phyloP scores from a whole-genome alignment of 2,888 invertebrate species.

The Alitta virens region DNA sequence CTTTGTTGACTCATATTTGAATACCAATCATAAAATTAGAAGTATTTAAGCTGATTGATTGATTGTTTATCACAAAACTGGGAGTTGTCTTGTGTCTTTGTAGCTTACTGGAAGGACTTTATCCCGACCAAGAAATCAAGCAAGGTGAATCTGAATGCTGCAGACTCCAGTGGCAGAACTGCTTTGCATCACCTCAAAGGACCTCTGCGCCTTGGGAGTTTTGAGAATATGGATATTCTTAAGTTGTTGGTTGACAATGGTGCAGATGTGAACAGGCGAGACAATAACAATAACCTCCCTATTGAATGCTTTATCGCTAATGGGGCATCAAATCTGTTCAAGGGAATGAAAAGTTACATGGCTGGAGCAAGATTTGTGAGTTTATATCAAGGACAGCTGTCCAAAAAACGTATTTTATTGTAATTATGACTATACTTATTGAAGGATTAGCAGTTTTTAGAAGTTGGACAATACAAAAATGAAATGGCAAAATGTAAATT shows the following conservation, averaged over 20 bases:
- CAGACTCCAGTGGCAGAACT: slow-evolving; percentile 53
- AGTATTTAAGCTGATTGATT: too few species aligned
- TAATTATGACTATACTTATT: too few species aligned
- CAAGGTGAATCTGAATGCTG: slow-evolving; percentile 39
- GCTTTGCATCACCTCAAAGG: slow-evolving; percentile 54
- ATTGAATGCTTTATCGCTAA: slow-evolving; percentile 40
- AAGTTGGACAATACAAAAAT: too few species aligned
- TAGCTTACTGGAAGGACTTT: slow-evolving; percentile 16
- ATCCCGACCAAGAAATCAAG: slow-evolving; percentile 36
- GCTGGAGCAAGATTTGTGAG: slow-evolving; percentile 1
- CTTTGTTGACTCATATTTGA: too few species aligned
- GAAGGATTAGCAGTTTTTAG: too few species aligned
- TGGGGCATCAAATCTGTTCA: slow-evolving; percentile 39
- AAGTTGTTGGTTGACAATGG: slow-evolving; percentile 48
- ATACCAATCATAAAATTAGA: too few species aligned
- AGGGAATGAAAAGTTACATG: slow-evolving; percentile 39
- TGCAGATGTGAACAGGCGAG: slow-evolving; percentile 43
- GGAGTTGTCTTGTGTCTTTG: background rate
- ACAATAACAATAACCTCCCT: slow-evolving; percentile 44
- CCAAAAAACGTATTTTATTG: slow-evolving; percentile 24
- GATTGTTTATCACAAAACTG: too few species aligned
- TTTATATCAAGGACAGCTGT: slow-evolving; percentile 27
- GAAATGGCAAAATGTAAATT: too few species aligned
- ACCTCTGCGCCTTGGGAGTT: slow-evolving; percentile 53
- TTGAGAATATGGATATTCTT: slow-evolving; percentile 53